Conservation (phyloP, 2,888 invertebrate genomes). For the Epinotia nisella region DNA sequence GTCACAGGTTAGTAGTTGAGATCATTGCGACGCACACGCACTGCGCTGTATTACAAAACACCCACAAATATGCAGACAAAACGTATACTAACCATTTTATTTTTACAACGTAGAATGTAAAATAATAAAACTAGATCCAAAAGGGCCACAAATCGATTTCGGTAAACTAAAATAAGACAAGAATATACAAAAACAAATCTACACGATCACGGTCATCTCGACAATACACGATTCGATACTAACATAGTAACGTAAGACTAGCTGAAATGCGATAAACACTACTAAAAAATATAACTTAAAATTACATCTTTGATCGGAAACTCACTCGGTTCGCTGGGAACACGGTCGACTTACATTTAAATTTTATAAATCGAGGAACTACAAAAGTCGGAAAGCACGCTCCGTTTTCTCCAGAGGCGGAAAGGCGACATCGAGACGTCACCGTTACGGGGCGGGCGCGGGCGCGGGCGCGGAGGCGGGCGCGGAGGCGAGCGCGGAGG, state of each 20-base stretch:
- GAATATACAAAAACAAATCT: slow-evolving; percentile 78
- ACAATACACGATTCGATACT: slow-evolving; percentile 73
- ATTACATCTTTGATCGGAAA: slow-evolving; percentile 83
- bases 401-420: slow-evolving; percentile 47
- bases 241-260: slow-evolving; percentile 83
- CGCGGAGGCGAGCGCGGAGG: slow-evolving; percentile 46
- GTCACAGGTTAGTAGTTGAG: slow-evolving; percentile 81
- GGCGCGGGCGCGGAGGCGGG: slow-evolving; percentile 50
- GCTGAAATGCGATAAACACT: slow-evolving; percentile 84
- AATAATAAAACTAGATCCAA: slow-evolving; percentile 67
- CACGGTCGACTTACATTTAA: slow-evolving; percentile 48
- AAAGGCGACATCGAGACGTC: slow-evolving; percentile 61
- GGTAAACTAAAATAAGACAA: slow-evolving; percentile 71
- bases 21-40: slow-evolving; percentile 78
- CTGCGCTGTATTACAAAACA: slow-evolving; percentile 80
- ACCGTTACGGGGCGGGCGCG: slow-evolving; percentile 51
- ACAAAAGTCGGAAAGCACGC: slow-evolving; percentile 72
- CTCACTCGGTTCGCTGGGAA: slow-evolving; percentile 73
- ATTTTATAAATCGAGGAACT: slow-evolving; percentile 71
- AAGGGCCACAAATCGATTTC: slow-evolving; percentile 54
- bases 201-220: slow-evolving; percentile 72
- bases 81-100: slow-evolving; percentile 68
- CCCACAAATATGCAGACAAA: slow-evolving; percentile 82
- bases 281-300: slow-evolving; percentile 78
- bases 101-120: slow-evolving; percentile 69